A percentile compares a stretch with the other conserved stretches of the same genome.
phyloP scores from a whole-genome alignment of 2,113 vertebrate species.

The Silurus meridionalis region DNA sequence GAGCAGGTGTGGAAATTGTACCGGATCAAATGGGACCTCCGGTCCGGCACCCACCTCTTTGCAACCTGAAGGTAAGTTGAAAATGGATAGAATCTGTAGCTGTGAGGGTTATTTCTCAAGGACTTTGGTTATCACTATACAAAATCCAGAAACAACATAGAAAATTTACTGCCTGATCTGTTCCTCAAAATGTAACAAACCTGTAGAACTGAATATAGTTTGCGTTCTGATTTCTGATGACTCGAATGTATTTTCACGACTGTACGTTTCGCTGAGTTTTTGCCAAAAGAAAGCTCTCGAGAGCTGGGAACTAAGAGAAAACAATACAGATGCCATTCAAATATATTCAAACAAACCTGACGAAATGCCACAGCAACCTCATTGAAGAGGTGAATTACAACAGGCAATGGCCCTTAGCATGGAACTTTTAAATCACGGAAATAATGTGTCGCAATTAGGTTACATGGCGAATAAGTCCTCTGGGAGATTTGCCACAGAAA shows the following conservation, averaged over 20 bases:
- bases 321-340: conserved; percentile 49
- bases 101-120: neutral
- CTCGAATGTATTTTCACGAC: neutral
- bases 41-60: conserved; percentile 39
- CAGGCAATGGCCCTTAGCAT: conserved; percentile 27
- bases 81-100: neutral
- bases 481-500: neutral
- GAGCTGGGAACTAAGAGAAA: conserved; percentile 21
- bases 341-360: conserved; percentile 53
- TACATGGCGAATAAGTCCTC: neutral
- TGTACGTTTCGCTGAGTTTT: neutral
- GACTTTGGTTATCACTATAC: neutral
- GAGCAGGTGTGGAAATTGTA: conserved; percentile 36
- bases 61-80: conserved; percentile 46
- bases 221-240: neutral
- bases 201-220: neutral
- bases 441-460: conserved; percentile 18
- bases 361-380: conserved; percentile 39
- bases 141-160: neutral
- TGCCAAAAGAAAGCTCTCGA: neutral
- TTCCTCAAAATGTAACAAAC: neutral
- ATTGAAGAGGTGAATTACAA: conserved; percentile 31
- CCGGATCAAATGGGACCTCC: conserved; percentile 50
- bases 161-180: neutral
- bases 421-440: conserved; percentile 33